Evolutionary conservation across 2,888 invertebrate genomes (phyloP), one percentile per base, ranked within the genome.

Genomic region (Lamellibrachia satsuma): DNA sequence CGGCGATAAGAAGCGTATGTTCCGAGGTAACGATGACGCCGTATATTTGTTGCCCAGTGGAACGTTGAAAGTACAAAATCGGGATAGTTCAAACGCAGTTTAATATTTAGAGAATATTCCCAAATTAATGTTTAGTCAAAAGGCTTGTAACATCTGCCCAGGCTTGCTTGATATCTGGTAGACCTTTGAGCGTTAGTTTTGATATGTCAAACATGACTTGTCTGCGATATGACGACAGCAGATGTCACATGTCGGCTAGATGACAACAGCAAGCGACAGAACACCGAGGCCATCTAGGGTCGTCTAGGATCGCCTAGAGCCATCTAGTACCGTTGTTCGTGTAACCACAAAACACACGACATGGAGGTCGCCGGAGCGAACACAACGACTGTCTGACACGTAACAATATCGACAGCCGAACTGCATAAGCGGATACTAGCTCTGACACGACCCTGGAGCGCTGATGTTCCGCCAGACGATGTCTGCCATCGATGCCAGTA

Each of bases 381-480:
- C 75, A 75, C 75, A 75, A 75, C 60, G 75, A 75, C 75, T 75
- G 75, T 11, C 75, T 75, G 75, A 75, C 15, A 75, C 75, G 75
- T 75, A 75, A 15, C 15, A 22, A 75, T 75, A 75, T 15, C 15
- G 75, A 75, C 75, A 22, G 57, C 39, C 39, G 57, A 57, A 8
- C 2, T 75, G 15, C 22, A 75, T 15, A 22, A 22, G 75, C 4
- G 22, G 4, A 15, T 75, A 75, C 11, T 75, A 22, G 75, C 22
- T 15, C 22, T 75, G 75, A 15, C 75, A 15, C 15, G 15, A 75
- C 55, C 75, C 15, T 75, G 3, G 15, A 75, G 15, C 75, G 75
- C 3, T 75, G 75, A 75, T 22, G 75, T 75, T 15, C 15, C 57
- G 57, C 75, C 11, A 75, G 4, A 75, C 75, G 15, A 75, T 22